phyloP scores from a whole-genome alignment of 2,113 vertebrate genomes.

The Varanus salvator region DNA sequence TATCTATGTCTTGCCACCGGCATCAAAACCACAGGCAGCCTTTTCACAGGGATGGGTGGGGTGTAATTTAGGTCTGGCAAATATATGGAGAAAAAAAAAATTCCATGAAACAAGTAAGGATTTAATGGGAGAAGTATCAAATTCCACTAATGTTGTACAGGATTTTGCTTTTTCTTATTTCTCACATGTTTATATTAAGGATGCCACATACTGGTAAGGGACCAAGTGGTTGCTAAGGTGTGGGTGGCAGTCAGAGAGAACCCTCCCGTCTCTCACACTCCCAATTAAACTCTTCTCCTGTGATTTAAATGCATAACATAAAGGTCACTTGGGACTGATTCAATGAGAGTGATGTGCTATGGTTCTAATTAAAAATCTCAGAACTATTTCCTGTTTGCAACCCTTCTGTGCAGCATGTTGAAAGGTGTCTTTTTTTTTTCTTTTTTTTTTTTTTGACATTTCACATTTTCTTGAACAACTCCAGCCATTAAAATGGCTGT shows the following conservation, averaged over 20 bases:
- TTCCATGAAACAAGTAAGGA: background rate
- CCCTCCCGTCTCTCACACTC: conserved; percentile 43
- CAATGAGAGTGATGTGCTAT: conserved; percentile 27
- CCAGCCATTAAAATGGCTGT: background rate
- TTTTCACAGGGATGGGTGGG: background rate
- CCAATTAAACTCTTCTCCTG: conserved; percentile 71
- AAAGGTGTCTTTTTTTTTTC: conserved; percentile 15
- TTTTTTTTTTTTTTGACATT: conserved; percentile 11
- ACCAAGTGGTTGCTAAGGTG: conserved; percentile 32
- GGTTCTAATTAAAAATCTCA: conserved; percentile 40
- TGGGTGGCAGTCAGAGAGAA: conserved; percentile 52
- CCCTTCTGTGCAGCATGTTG: background rate
- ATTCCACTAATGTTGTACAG: background rate
- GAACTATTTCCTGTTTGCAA: background rate
- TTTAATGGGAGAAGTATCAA: background rate
- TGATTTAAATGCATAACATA: conserved; percentile 50
- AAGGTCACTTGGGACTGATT: conserved; percentile 51
- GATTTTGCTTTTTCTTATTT: background rate
- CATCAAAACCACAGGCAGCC: background rate
- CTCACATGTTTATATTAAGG: conserved; percentile 15
- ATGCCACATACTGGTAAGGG: background rate
- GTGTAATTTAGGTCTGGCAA: background rate
- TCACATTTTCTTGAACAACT: background rate
- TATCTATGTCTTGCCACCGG: background rate
- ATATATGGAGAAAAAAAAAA: background rate